Conservation (phyloP, 2,113 vertebrate species). For the Albula glossodonta region DNA sequence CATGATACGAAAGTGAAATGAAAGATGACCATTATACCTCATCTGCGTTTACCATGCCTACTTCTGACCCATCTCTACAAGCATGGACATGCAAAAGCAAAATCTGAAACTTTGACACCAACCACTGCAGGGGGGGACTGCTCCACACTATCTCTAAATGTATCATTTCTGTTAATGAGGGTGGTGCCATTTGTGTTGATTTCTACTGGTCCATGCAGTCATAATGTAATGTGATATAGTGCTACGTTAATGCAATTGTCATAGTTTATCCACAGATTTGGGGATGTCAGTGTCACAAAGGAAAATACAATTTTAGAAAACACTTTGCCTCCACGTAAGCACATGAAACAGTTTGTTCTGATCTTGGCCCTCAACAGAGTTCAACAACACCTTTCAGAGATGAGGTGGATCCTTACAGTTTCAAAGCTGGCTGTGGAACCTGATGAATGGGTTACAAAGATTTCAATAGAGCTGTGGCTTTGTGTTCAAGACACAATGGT, state of each 20-base stretch:
- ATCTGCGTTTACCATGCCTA: neutral
- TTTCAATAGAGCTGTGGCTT: no score
- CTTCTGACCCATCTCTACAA: neutral
- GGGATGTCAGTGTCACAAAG: neutral
- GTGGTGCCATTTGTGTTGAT: conserved; percentile 12
- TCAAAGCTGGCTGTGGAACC: no score
- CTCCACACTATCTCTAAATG: conserved; percentile 65
- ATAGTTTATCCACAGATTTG: neutral
- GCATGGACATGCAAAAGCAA: conserved; percentile 12
- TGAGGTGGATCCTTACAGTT: no score
- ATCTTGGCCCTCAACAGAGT: neutral
- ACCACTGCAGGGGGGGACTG: conserved; percentile 60
- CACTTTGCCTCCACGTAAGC: neutral
- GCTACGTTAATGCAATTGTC: neutral
- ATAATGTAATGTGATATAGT: neutral
- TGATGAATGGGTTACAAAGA: no score
- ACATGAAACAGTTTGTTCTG: neutral
- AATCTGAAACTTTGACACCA: conserved; percentile 7
- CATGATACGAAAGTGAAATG: neutral
- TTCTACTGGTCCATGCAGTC: neutral
- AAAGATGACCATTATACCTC: neutral
- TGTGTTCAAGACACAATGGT: neutral
- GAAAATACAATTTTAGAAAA: neutral
- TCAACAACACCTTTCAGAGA: neutral
- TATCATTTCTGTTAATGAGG: conserved; percentile 28